Base-by-base conservation (phyloP, 2,113 vertebrate genomes). In the Callionymus lyra region DNA sequence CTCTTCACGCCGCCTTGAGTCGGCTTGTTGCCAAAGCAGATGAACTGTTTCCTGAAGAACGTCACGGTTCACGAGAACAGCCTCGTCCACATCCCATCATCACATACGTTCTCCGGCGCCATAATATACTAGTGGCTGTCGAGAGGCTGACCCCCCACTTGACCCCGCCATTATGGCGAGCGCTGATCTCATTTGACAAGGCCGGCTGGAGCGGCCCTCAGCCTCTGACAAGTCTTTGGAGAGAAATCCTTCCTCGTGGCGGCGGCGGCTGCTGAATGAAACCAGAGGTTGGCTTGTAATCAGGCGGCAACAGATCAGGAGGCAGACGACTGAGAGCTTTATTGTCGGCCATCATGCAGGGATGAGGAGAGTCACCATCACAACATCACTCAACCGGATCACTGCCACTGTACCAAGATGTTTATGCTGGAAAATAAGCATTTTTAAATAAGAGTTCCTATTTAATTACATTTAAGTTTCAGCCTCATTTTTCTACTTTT, bases 111-210 rank as follows among this genome's bases (percentile, higher is more conserved):
- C 62, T 44, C 10, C 33, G 55, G 44, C 38, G 44, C 41, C 57
- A 51, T 61, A 74, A 68, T 74, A 65, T 66, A 68, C 63, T 40
- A 12, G 68, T 63, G 31, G 46, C 72, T 74, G 76, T 79, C 77
- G 76, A 83, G 84, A 81, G 73, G 67, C 65, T 72, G 72, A 70
- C 76, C 78, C 79, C 78, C 78, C 74, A 85, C 84, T 87, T 86
- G 83, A 87, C 84, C 86, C 65, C 76, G 60, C 77, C 72, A 82
- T 85, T 84, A 83, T 85, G 74, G 78, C 44, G 57, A 78, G 77
- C 79, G 71, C 77, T 82, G 82, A 86, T 86, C 84, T 86, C 83
- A 85, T 86, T 86, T 84, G 81, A 84, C 76, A 79, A 80, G 72
- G 72, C 81, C 75, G 69, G 72, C 81, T 75, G 65, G 67, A 76